A percentile compares a stretch with the other conserved stretches of the same genome.
These are phyloP conservation scores for Griposia aprilina DNA, from an alignment of 2,888 invertebrate species.

Conservation along the genomic window DNA sequence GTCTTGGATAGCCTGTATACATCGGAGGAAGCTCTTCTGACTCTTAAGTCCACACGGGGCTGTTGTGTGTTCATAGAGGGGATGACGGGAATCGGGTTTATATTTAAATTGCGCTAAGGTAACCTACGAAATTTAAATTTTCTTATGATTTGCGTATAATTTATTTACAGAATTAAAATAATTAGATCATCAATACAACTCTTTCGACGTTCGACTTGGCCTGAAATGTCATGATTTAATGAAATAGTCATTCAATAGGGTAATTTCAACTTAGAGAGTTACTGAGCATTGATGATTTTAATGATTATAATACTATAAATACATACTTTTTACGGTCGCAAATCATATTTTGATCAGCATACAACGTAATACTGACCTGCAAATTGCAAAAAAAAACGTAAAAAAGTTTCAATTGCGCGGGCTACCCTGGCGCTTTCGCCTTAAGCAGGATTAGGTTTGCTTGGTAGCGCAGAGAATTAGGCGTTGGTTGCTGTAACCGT, in stretches of 20 bases:
- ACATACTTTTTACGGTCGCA: background rate
- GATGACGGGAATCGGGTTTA: too few relatives aligned
- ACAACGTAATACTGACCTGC: background rate
- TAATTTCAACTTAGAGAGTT: background rate
- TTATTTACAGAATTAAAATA: too few relatives aligned
- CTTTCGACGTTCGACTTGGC: background rate
- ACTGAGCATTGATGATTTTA: background rate
- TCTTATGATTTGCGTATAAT: too few relatives aligned
- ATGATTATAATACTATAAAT: too few relatives aligned
- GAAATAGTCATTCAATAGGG: background rate
- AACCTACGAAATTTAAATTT: too few relatives aligned
- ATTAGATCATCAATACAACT: too few relatives aligned
- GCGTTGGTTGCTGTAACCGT: slow-evolving; percentile 5
- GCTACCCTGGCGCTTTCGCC: too few relatives aligned
- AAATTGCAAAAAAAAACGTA: background rate
- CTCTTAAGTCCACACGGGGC: too few relatives aligned
- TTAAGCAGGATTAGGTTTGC: slow-evolving; percentile 19
- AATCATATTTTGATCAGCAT: background rate
- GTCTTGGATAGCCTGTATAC: too few relatives aligned
- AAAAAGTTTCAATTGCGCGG: background rate
- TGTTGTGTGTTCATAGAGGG: too few relatives aligned
- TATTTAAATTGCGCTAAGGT: too few relatives aligned
- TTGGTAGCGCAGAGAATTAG: slow-evolving; percentile 19
- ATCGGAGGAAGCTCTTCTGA: too few relatives aligned
- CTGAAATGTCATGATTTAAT: background rate